Conservation (phyloP, 2,888 invertebrate genomes). For the Caenorhabditis auriculariae region DNA sequence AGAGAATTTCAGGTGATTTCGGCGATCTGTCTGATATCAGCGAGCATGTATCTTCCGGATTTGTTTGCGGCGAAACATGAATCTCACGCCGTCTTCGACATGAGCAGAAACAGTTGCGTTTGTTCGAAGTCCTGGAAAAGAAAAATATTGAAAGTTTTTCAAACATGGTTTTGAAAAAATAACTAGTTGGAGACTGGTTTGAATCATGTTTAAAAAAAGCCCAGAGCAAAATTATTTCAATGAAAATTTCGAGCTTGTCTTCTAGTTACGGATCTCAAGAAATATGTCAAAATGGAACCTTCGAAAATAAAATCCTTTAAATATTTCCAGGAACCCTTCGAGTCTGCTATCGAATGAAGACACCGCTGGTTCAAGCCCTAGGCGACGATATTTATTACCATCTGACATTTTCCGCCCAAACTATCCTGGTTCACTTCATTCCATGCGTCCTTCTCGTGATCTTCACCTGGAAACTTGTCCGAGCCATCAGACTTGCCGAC, state of each 20-base stretch:
- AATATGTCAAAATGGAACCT: too few relatives aligned
- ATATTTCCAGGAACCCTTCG: constrained; percentile 35
- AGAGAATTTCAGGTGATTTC: constrained; percentile 65
- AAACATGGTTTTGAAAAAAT: too few relatives aligned
- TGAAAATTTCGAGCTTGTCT: too few relatives aligned
- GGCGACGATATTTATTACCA: constrained; percentile 77
- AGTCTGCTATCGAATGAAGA: constrained; percentile 38
- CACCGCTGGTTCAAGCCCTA: constrained; percentile 36
- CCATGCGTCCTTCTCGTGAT: constrained; percentile 86
- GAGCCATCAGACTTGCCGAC: constrained; percentile 82
- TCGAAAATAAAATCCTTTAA: neutral
- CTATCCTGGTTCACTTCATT: constrained; percentile 83
- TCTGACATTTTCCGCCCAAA: constrained; percentile 68
- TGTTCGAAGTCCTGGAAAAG: too few relatives aligned
- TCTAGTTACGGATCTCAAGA: too few relatives aligned
- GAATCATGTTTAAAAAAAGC: too few relatives aligned
- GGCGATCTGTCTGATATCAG: constrained; percentile 64
- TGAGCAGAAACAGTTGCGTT: constrained; percentile 37
- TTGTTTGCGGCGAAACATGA: constrained; percentile 49
- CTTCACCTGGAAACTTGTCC: constrained; percentile 82
- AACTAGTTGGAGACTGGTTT: too few relatives aligned
- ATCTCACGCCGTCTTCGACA: constrained; percentile 46
- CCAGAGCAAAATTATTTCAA: too few relatives aligned
- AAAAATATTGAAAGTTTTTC: too few relatives aligned
- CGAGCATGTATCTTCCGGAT: constrained; percentile 55